A percentile compares a stretch with the other conserved stretches of the same genome.
Conservation (phyloP, 2,797 vertebrate species). For the Siniperca obscura region DNA sequence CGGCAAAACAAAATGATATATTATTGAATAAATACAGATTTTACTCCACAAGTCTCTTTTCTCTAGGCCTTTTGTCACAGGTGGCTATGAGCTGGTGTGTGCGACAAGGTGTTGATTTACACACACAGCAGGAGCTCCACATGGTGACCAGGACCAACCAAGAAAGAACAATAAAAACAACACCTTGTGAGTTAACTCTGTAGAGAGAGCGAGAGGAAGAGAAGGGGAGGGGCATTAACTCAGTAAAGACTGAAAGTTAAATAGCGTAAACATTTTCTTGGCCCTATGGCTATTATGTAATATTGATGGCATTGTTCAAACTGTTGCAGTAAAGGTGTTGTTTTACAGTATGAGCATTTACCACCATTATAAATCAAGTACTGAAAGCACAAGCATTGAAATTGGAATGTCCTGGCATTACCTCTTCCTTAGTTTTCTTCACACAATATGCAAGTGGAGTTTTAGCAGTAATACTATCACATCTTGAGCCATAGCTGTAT, state of each 20-base stretch:
- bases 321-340: not conserved
- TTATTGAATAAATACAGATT: not conserved
- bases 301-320: slow-evolving; percentile 6
- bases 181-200: slow-evolving; percentile 72
- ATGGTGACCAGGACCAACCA: slow-evolving; percentile 58
- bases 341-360: slow-evolving; percentile 13
- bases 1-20: no score
- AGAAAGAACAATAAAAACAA: slow-evolving; percentile 64
- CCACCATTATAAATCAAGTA: not conserved
- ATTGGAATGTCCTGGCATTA: not conserved
- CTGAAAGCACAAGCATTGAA: not conserved
- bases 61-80: slow-evolving; percentile 56
- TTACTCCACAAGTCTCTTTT: slow-evolving; percentile 17
- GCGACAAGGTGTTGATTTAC: slow-evolving; percentile 70
- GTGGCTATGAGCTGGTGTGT: slow-evolving; percentile 50
- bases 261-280: slow-evolving; percentile 67
- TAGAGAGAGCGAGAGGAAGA: slow-evolving; percentile 17
- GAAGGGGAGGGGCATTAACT: slow-evolving; percentile 31
- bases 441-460: no score
- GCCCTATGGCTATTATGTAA: not conserved
- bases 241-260: slow-evolving; percentile 40
- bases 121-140: slow-evolving; percentile 63
- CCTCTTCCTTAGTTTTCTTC: not conserved
- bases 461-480: not conserved
- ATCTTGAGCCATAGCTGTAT: not conserved